Percentiles rank a stretch among this genome's conserved stretches.
Evolutionary conservation across 2,113 vertebrate species (phyloP).

Genomic region (Toxotes chatareus): DNA sequence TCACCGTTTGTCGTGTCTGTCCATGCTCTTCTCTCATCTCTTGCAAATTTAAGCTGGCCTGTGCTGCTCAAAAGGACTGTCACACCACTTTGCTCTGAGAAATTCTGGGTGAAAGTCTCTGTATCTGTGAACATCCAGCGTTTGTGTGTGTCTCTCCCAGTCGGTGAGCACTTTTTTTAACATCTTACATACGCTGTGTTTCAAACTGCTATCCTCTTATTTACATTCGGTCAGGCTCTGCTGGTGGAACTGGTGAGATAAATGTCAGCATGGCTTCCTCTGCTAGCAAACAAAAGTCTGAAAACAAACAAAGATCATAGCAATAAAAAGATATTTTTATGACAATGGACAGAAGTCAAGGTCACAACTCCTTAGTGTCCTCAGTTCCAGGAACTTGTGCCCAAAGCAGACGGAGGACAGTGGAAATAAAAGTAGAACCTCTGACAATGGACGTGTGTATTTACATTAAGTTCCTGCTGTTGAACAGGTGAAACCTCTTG

Average conservation of each 20-base stretch:
- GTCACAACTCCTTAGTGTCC: neutral
- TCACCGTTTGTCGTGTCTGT: constrained; percentile 21
- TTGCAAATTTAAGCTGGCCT: constrained; percentile 37
- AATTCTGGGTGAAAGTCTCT: constrained; percentile 4
- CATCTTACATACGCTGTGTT: neutral
- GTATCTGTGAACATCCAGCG: constrained; percentile 1
- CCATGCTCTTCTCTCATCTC: constrained; percentile 27
- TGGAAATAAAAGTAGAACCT: neutral
- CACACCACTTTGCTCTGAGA: constrained; percentile 20
- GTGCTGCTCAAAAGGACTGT: neutral
- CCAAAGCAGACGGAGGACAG: neutral
- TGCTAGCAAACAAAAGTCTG: neutral
- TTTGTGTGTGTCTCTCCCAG: neutral
- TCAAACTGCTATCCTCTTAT: neutral
- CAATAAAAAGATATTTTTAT: no score
- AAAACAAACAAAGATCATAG: neutral
- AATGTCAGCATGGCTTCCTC: neutral
- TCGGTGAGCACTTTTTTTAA: no score
- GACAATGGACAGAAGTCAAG: no score
- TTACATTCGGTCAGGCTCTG: neutral
- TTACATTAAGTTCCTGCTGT: neutral
- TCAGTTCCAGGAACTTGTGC: neutral
- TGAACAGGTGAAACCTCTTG: neutral
- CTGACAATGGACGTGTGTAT: neutral
- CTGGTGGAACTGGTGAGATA: neutral